Percentiles rank a stretch among this genome's conserved stretches.
Conservation (phyloP, 1,140 invertebrate species). For the Luehdorfia chinensis region DNA sequence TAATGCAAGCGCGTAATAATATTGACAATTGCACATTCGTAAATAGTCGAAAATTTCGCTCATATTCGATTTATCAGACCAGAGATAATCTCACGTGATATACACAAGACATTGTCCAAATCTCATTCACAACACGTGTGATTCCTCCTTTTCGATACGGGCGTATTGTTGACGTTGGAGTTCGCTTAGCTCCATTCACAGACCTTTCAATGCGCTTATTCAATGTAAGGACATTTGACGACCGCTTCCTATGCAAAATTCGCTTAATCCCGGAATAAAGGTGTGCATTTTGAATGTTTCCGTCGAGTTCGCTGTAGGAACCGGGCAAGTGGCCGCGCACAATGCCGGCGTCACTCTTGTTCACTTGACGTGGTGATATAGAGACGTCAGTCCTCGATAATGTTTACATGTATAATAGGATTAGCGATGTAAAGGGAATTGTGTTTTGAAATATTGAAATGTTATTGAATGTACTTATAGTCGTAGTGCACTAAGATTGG, state of each 20-base stretch:
- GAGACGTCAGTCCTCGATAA: constrained; percentile 43
- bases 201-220: constrained; percentile 29
- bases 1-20: no score
- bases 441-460: constrained; percentile 41
- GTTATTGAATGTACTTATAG: constrained; percentile 18
- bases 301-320: constrained; percentile 30
- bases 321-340: constrained; percentile 38
- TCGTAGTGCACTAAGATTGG: constrained; percentile 16
- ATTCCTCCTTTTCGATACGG: constrained; percentile 51
- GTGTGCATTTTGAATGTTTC: constrained; percentile 51
- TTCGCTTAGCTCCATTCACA: constrained; percentile 47
- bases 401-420: constrained; percentile 64
- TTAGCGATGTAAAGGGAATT: constrained; percentile 47
- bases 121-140: constrained; percentile 61
- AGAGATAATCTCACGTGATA: constrained; percentile 47
- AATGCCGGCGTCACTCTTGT: constrained; percentile 54
- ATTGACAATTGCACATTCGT: constrained; percentile 14
- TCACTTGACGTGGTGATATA: constrained; percentile 54
- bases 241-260: constrained; percentile 69
- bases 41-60: constrained; percentile 1
- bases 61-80: constrained; percentile 33
- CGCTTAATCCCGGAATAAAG: constrained; percentile 66
- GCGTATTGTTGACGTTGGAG: constrained; percentile 44
- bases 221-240: constrained; percentile 53
- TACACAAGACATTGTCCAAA: constrained; percentile 50